A percentile compares a stretch with the other conserved stretches of the same genome.
These are phyloP conservation scores for Leptopterna dolabrata DNA, from an alignment of 2,888 invertebrate genomes.

Conservation along the genomic window DNA sequence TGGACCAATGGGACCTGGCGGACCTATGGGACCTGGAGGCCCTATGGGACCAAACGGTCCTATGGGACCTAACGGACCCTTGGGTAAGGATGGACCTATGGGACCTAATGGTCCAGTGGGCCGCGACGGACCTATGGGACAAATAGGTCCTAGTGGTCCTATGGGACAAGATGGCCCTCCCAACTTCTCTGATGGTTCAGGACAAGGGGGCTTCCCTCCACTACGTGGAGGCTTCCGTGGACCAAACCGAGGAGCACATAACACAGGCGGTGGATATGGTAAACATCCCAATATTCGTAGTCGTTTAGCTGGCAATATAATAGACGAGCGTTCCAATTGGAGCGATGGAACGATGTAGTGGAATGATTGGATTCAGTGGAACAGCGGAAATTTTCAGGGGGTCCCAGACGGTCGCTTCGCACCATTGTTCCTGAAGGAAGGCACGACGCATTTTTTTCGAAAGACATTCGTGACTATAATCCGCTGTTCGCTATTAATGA, in stretches of 20 bases:
- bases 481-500: too few relatives aligned
- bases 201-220: conserved; percentile 38
- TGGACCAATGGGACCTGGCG: neutral
- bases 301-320: neutral
- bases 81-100: neutral
- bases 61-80: neutral
- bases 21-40: neutral
- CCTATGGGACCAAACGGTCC: neutral
- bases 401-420: too few relatives aligned
- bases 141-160: neutral
- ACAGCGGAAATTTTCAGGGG: too few relatives aligned
- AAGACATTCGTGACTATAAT: too few relatives aligned
- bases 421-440: too few relatives aligned
- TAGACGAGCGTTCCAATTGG: too few relatives aligned
- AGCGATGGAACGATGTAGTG: too few relatives aligned
- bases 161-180: conserved; percentile 8
- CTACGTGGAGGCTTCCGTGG: conserved; percentile 23
- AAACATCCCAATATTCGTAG: neutral
- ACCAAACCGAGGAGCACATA: neutral
- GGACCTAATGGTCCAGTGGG: neutral
- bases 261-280: conserved; percentile 33
- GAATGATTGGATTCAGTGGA: too few relatives aligned
- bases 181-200: neutral
- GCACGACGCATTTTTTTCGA: too few relatives aligned
- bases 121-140: neutral